Evolutionary conservation across 2,113 vertebrate species (phyloP).

Genomic region (Crocuta crocuta): DNA sequence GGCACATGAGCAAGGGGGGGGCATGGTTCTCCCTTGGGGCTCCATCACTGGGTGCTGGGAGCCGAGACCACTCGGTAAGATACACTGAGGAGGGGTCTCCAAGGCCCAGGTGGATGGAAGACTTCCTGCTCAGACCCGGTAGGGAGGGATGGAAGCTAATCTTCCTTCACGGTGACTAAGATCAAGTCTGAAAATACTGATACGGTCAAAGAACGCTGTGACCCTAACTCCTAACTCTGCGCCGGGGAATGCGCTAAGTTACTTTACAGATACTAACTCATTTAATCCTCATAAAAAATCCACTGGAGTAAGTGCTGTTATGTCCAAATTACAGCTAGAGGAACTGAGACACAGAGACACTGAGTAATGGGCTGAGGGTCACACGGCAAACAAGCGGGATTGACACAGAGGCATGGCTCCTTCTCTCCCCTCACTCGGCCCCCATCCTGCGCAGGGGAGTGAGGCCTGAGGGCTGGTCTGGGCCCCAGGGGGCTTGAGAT

Average conservation of each 20-base stretch:
- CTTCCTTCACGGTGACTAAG: background rate
- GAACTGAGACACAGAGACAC: background rate
- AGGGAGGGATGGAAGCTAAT: no score
- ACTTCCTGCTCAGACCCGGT: background rate
- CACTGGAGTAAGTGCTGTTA: background rate
- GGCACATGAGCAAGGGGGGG: rapidly evolving
- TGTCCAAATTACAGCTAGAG: background rate
- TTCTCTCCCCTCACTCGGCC: rapidly evolving
- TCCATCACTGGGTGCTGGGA: background rate
- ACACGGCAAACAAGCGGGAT: background rate
- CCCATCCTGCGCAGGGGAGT: rapidly evolving
- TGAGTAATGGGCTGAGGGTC: background rate
- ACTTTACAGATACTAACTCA: background rate
- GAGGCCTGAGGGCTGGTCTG: rapidly evolving
- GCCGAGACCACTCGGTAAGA: rapidly evolving
- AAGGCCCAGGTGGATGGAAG: background rate
- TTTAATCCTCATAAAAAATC: no score
- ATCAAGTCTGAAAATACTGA: background rate
- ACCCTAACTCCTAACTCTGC: no score
- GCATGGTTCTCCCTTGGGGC: background rate
- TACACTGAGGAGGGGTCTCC: no score
- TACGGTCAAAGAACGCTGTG: rapidly evolving
- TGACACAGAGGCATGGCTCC: rapidly evolving
- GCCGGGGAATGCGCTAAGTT: no score
- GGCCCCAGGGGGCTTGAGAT: rapidly evolving